Base-by-base conservation (phyloP, 2,113 vertebrate species). In the Oryzias curvinotus region DNA sequence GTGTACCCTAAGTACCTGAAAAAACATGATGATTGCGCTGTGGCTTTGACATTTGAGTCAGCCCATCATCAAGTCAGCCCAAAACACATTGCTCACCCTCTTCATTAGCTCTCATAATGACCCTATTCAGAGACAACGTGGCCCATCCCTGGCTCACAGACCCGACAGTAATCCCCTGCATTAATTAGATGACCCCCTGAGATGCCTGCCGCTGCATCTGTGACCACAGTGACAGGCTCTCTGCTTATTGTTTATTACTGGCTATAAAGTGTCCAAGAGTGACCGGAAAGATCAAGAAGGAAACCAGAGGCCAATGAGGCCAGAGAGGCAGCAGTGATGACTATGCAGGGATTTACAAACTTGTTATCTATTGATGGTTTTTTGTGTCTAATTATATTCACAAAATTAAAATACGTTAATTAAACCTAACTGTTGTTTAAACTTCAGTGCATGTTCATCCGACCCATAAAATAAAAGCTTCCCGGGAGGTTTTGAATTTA, bases 161-260 rank as follows among this genome's bases (percentile, higher is more conserved):
- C 85, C 83, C 78, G 1, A 74, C 71, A 84, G 63, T 83, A 85
- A 87, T 87, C 81, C 69, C 60, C 64, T 44, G 80, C 85, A 85
- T 87, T 87, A 87, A 87, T 87, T 83, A 87, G 83, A 85, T 85
- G 78, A 76, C 78, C 85, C 76, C 76, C 19, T 16, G 81, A 85
- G 83, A 80, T 10, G 62, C 69, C 52, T 65, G 78, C 65, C 45
- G 73, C 80, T 68, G 78, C 83, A 67, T 52, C 66, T 63, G 62
- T 61, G 55, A 67, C 73, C 76, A 78, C 71, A 70, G 26, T 80
- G 78, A 74, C 78, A 70, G 69, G 61, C 76, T 71, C 80, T 84
- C 80, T 71, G 74, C 71, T 65, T 84, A 72, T 85, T 82, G 85
- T 87, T 85, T 83, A 85, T 72, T 62, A 73, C 68, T 65, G 60